phyloP scores from a whole-genome alignment of 1,140 invertebrate genomes.

The Cydia amplana region DNA sequence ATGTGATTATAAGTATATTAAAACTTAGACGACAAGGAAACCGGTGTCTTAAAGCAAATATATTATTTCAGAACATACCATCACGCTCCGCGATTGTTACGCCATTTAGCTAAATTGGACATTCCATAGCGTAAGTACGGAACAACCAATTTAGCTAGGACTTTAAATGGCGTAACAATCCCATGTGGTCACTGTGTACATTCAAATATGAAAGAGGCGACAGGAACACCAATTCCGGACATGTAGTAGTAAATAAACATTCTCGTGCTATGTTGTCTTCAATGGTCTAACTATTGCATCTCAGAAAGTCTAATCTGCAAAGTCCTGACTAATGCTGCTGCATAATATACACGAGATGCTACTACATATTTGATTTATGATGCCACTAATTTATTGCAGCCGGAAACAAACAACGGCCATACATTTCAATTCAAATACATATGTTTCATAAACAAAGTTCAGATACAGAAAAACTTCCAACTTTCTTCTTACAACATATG shows the following conservation, averaged over 20 bases:
- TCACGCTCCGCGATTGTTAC: too few species aligned
- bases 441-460: background rate
- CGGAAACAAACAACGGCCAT: background rate
- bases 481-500: background rate
- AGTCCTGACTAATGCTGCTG: background rate
- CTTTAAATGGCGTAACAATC: too few species aligned
- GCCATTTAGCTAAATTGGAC: too few species aligned
- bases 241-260: conserved; percentile 11
- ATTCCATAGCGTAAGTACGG: too few species aligned
- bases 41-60: too few species aligned
- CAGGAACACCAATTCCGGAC: background rate
- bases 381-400: background rate
- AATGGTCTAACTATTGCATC: background rate
- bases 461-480: background rate
- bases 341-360: background rate
- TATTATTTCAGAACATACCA: background rate
- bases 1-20: too few species aligned
- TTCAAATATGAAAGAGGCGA: background rate
- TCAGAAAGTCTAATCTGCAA: background rate
- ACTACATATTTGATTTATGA: background rate
- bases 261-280: background rate
- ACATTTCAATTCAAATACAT: background rate
- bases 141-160: too few species aligned
- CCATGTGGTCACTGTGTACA: too few species aligned
- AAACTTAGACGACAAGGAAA: too few species aligned